These are phyloP conservation scores for Phalangium opilio DNA, from an alignment of 2,888 invertebrate genomes.

Conservation along the genomic window DNA sequence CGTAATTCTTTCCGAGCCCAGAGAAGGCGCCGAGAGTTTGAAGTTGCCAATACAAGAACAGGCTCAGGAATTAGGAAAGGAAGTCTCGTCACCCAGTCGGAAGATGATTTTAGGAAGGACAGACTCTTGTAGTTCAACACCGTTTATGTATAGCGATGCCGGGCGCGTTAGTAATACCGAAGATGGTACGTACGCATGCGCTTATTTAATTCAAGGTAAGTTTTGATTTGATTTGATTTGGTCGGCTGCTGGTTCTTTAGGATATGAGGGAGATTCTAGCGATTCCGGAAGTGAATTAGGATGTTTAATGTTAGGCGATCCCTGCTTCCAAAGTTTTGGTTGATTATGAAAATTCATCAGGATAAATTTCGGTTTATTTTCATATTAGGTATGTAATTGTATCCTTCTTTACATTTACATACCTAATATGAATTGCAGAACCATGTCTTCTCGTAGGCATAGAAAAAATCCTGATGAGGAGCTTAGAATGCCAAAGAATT, in stretches of 20 bases:
- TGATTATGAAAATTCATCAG: slow-evolving; percentile 44
- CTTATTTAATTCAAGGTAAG: no score
- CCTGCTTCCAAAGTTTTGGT: slow-evolving; percentile 52
- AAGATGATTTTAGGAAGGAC: neutral
- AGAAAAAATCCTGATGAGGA: slow-evolving; percentile 23
- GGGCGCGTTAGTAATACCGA: slow-evolving; percentile 23
- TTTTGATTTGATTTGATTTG: no score
- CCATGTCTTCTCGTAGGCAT: slow-evolving; percentile 25
- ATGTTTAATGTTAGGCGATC: slow-evolving; percentile 37
- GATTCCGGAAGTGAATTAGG: slow-evolving; percentile 43
- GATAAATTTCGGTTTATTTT: slow-evolving; percentile 46
- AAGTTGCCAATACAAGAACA: no score
- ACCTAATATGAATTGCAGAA: no score
- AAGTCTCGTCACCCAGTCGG: neutral
- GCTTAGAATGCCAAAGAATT: slow-evolving; percentile 25
- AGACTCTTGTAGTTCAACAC: slow-evolving; percentile 15
- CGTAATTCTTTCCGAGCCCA: no score
- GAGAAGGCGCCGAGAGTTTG: no score
- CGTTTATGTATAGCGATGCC: slow-evolving; percentile 24
- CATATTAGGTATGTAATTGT: slow-evolving; percentile 57
- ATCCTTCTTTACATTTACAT: no score
- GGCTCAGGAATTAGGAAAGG: no score
- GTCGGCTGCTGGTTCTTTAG: no score
- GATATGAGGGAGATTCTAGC: slow-evolving; percentile 48
- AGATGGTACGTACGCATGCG: no score